Evolutionary conservation across 2,113 vertebrate genomes (phyloP).

Genomic region (Proterorhinus semilunaris): DNA sequence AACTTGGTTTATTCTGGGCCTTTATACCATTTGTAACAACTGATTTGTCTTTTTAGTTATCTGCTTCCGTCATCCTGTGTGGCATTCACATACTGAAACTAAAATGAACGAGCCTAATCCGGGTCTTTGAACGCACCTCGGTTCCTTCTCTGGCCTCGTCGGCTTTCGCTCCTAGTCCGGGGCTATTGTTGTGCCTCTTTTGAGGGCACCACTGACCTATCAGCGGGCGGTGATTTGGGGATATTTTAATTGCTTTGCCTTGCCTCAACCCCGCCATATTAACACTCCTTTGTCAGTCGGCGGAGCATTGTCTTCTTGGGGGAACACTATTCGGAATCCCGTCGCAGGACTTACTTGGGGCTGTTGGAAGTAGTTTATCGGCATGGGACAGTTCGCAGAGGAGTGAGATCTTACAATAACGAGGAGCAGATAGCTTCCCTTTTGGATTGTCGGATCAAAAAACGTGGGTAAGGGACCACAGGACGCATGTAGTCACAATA

Average conservation of each 20-base stretch:
- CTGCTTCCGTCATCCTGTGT: neutral
- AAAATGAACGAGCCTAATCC: constrained; percentile 27
- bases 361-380: constrained; percentile 53
- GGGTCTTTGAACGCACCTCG: constrained; percentile 42
- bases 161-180: constrained; percentile 43
- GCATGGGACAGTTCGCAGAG: constrained; percentile 63
- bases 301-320: neutral
- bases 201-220: constrained; percentile 30
- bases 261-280: constrained; percentile 12
- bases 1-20: too few species aligned
- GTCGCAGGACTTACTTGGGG: constrained; percentile 51
- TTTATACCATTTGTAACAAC: too few species aligned
- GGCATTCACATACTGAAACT: rapidly evolving
- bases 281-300: constrained; percentile 18
- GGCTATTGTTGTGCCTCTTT: constrained; percentile 67
- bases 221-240: constrained; percentile 36
- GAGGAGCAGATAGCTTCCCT: constrained; percentile 22
- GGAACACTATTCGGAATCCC: constrained; percentile 16
- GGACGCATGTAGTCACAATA: constrained; percentile 71
- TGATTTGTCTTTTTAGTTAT: neutral
- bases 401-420: constrained; percentile 54
- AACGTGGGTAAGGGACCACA: constrained; percentile 18
- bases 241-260: constrained; percentile 22
- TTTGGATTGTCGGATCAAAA: constrained; percentile 28
- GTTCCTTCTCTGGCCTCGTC: constrained; percentile 61